These are phyloP conservation scores for Eupelmus urozonus DNA, from an alignment of 2,888 invertebrate species.

Conservation along the genomic window DNA sequence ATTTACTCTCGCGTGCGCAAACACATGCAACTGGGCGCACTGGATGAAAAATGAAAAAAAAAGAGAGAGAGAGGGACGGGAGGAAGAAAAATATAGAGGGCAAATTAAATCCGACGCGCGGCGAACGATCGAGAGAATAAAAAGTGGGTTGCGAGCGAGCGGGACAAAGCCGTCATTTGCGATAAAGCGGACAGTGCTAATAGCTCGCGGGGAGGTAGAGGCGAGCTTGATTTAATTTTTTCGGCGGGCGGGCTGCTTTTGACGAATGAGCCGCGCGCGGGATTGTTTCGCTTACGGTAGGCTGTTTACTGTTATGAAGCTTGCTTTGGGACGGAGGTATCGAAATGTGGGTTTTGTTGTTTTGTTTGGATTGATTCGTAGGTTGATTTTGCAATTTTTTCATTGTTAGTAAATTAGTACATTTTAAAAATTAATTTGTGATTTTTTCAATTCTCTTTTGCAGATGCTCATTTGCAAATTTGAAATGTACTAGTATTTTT, in stretches of 20 bases:
- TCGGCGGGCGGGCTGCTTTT: not conserved
- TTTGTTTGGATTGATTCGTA: too few relatives aligned
- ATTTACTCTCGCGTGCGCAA: slow-evolving; percentile 29
- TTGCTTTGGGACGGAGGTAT: too few relatives aligned
- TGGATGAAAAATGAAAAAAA: not conserved
- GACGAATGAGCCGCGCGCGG: too few relatives aligned
- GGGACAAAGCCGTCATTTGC: not conserved
- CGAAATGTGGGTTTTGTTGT: too few relatives aligned
- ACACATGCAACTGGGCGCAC: not conserved
- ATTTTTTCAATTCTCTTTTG: too few relatives aligned
- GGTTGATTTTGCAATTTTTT: too few relatives aligned
- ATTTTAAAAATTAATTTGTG: too few relatives aligned
- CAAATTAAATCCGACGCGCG: slow-evolving; percentile 32
- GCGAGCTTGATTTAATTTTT: not conserved
- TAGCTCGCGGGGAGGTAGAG: not conserved
- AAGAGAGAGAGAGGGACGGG: slow-evolving; percentile 1
- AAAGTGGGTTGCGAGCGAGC: slow-evolving; percentile 12
- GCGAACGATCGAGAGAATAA: not conserved
- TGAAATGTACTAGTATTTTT: too few relatives aligned
- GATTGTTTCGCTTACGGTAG: too few relatives aligned
- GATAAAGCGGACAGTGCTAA: not conserved
- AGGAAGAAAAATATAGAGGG: slow-evolving; percentile 23
- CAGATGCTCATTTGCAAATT: too few relatives aligned
- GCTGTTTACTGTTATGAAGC: too few relatives aligned
- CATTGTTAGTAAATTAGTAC: too few relatives aligned